Evolutionary conservation across 2,113 vertebrate genomes (phyloP).

Genomic region (Columba livia): DNA sequence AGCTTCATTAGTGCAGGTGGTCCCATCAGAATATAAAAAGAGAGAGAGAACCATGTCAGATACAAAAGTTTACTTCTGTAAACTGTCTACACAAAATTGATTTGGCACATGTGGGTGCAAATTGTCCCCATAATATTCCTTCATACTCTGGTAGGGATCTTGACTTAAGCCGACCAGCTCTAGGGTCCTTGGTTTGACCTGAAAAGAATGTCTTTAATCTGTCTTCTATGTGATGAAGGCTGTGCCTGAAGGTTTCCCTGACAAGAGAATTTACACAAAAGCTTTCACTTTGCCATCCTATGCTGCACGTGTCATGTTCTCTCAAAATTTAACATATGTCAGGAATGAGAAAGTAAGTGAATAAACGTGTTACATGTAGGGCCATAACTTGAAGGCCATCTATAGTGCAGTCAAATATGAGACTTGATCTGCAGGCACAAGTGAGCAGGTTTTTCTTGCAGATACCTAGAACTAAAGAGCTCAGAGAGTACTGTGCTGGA

Average conservation of each 20-base stretch:
- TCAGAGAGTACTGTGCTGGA: not conserved
- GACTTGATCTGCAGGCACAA: not conserved
- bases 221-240: not conserved
- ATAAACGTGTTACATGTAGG: not conserved
- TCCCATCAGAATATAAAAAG: not conserved
- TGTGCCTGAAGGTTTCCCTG: not conserved
- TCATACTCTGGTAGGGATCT: not conserved
- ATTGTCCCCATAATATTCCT: not conserved
- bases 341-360: not conserved
- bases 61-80: not conserved
- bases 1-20: not conserved
- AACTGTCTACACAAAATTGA: not conserved
- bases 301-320: not conserved
- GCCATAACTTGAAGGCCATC: not conserved
- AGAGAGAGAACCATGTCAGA: not conserved
- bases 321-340: not conserved
- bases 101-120: not conserved
- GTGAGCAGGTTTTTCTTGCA: not conserved
- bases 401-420: not conserved
- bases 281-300: not conserved
- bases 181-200: not conserved
- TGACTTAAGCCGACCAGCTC: not conserved
- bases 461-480: not conserved
- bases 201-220: not conserved
- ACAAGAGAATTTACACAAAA: not conserved